A percentile compares a stretch with the other conserved stretches of the same genome.
phyloP scores from a whole-genome alignment of 23 tunicate genomes.

The Botrylloides violaceus region DNA sequence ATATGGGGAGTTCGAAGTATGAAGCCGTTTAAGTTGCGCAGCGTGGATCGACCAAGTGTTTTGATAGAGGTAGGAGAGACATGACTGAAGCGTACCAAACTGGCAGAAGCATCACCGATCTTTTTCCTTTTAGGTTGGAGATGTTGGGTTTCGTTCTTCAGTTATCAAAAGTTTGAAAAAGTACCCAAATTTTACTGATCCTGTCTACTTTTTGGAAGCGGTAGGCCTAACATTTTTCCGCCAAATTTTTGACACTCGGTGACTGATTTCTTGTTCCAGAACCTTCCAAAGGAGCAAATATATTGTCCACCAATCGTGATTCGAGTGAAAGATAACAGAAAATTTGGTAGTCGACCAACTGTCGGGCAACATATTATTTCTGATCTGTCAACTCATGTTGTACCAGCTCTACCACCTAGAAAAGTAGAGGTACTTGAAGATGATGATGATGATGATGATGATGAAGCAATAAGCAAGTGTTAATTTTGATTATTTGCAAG shows the following conservation, averaged over 20 bases:
- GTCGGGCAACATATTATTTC: slow-evolving; percentile 79
- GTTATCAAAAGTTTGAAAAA: slow-evolving; percentile 84
- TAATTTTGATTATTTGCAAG: background rate
- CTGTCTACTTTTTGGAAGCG: slow-evolving; percentile 47
- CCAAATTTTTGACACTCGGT: no score
- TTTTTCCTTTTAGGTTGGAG: slow-evolving; percentile 48
- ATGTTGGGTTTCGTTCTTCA: slow-evolving; percentile 71
- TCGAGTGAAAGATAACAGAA: slow-evolving; percentile 83
- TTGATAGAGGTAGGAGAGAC: slow-evolving; percentile 46
- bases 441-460: background rate
- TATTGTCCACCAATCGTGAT: slow-evolving; percentile 85
- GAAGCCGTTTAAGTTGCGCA: slow-evolving; percentile 53
- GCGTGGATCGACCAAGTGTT: slow-evolving; percentile 81
- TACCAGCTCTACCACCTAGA: slow-evolving; percentile 30
- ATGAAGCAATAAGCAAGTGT: slow-evolving; percentile 48
- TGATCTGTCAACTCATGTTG: slow-evolving; percentile 28
- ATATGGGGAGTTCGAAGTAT: slow-evolving; percentile 89
- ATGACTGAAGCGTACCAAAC: background rate
- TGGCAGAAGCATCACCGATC: background rate
- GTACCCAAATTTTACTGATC: slow-evolving; percentile 73
- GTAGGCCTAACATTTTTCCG: no score
- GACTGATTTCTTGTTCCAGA: slow-evolving; percentile 24
- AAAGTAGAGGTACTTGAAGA: slow-evolving; percentile 25
- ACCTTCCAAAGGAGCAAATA: slow-evolving; percentile 59
- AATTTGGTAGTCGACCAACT: slow-evolving; percentile 79